Evolutionary conservation across 2,888 invertebrate genomes (phyloP).

Genomic region (Diarsia mendica): DNA sequence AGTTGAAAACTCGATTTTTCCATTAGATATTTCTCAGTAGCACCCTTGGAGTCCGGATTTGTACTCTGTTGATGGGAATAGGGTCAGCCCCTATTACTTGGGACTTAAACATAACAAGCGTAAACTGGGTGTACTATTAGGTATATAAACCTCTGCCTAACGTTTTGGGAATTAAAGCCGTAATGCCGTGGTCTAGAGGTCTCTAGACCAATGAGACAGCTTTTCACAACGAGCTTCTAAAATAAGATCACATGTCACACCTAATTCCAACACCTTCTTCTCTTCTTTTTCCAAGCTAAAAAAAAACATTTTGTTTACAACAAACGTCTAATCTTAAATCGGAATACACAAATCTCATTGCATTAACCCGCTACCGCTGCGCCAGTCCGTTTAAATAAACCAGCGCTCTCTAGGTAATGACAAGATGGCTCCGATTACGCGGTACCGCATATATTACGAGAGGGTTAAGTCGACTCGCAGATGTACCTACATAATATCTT

Average conservation of each 20-base stretch:
- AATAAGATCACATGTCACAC: background rate
- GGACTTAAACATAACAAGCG: too few relatives aligned
- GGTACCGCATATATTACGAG: slow-evolving; percentile 48
- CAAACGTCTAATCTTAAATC: slow-evolving; percentile 23
- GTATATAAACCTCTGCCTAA: too few relatives aligned
- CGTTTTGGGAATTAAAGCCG: too few relatives aligned
- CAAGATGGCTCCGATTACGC: slow-evolving; percentile 52
- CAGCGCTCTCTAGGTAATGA: slow-evolving; percentile 53
- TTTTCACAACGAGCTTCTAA: background rate
- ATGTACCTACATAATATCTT: slow-evolving; percentile 38
- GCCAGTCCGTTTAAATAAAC: slow-evolving; percentile 46
- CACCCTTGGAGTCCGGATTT: too few relatives aligned
- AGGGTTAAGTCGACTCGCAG: slow-evolving; percentile 32
- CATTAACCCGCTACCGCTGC: slow-evolving; percentile 24
- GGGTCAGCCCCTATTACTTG: too few relatives aligned
- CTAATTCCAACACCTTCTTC: too few relatives aligned
- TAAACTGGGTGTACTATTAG: too few relatives aligned
- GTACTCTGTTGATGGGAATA: too few relatives aligned
- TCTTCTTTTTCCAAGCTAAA: background rate
- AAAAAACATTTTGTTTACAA: slow-evolving; percentile 21
- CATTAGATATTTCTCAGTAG: too few relatives aligned
- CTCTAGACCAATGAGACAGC: too few relatives aligned
- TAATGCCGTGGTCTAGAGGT: too few relatives aligned
- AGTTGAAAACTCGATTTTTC: too few relatives aligned
- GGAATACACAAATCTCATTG: slow-evolving; percentile 38